Evolutionary conservation across 1,140 invertebrate genomes (phyloP).

Genomic region (Littorina saxatilis): DNA sequence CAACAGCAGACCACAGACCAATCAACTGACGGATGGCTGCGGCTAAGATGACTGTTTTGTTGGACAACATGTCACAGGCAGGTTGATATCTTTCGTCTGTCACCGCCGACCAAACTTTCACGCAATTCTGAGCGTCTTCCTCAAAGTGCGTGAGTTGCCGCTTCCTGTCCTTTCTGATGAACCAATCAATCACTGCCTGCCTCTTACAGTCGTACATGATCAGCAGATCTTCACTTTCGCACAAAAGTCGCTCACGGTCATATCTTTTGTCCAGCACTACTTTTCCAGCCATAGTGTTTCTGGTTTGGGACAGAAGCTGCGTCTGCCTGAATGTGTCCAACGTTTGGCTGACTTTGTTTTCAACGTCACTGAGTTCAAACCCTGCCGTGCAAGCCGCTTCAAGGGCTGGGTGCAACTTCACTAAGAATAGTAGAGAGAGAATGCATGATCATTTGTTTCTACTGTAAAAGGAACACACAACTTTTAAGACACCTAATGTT

Average conservation of each 20-base stretch:
- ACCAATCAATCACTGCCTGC: background rate
- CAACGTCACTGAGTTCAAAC: background rate
- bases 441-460: background rate
- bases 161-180: background rate
- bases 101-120: constrained; percentile 1
- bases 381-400: background rate
- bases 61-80: background rate
- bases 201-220: background rate
- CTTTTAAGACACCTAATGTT: too few relatives aligned
- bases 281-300: background rate
- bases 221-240: constrained; percentile 9
- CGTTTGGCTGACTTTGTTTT: background rate
- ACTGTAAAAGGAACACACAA: too few relatives aligned
- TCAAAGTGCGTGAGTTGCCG: background rate
- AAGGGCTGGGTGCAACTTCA: background rate
- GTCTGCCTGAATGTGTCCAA: background rate
- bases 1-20: background rate
- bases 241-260: background rate
- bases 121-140: constrained; percentile 11
- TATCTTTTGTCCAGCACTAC: constrained; percentile 4
- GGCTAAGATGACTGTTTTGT: background rate
- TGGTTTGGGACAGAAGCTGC: background rate
- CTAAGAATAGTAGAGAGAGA: background rate
- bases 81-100: background rate
- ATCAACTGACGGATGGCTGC: background rate